A percentile compares a stretch with the other conserved stretches of the same genome.
These are phyloP conservation scores for Axea sp. DNA, from an alignment of 2,888 invertebrate genomes.

Conservation along the genomic window DNA sequence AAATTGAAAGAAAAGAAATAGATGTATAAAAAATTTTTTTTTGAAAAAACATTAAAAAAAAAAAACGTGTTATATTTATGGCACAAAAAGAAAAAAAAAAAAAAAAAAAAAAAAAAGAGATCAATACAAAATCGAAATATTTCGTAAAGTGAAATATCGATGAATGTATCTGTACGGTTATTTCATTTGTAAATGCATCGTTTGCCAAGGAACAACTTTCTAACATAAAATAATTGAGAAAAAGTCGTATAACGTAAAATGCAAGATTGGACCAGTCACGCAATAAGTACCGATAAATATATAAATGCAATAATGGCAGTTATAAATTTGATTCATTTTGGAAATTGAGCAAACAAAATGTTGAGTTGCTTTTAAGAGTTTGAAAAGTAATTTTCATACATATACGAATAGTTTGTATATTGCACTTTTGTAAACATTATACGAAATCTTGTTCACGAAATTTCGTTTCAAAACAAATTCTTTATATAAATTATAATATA, in stretches of 20 bases:
- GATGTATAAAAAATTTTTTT: no score
- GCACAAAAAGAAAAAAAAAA: no score
- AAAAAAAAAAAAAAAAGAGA: no score
- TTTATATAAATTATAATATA: background rate
- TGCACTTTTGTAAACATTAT: background rate
- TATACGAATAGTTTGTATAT: background rate
- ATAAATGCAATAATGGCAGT: constrained; percentile 29
- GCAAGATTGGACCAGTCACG: constrained; percentile 2
- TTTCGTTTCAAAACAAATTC: no score
- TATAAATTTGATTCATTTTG: constrained; percentile 5
- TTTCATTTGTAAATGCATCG: constrained; percentile 30
- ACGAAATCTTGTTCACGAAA: no score
- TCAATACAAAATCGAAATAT: no score
- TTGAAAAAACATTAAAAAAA: no score
- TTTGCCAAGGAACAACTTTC: constrained; percentile 28
- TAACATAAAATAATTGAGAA: constrained; percentile 11
- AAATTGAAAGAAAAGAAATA: no score
- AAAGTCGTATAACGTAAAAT: constrained; percentile 14
- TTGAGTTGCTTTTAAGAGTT: background rate
- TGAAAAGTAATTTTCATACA: background rate
- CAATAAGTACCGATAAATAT: constrained; percentile 15
- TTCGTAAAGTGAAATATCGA: constrained; percentile 1
- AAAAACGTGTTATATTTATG: no score
- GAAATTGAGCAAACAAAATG: constrained; percentile 16
- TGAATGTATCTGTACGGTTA: constrained; percentile 4